Base-by-base conservation (phyloP, 1,140 invertebrate genomes). In the Chrysoperla carnea region DNA sequence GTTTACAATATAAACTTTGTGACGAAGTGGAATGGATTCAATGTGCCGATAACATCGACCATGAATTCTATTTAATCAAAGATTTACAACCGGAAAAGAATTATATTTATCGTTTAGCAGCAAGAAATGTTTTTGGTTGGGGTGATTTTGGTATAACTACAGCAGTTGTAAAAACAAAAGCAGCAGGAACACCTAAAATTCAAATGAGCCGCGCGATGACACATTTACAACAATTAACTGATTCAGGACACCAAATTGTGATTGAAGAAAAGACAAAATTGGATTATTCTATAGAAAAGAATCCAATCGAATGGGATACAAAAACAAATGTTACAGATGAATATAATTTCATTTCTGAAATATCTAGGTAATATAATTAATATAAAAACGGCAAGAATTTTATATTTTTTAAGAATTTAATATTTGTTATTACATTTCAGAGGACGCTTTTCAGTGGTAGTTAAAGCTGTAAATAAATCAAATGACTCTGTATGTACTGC, bases 71-170 rank as follows among this genome's bases (percentile, higher is more conserved):
- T 52, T 60, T 95, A 0, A 69, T 96, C 0, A 72, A 75, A 48
- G 73, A 82, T 47, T 68, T 99, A 3, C 60, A 73, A 46, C 76
- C 86, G 0, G 73, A 80, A 40, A 82, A 77, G 1, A 75, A 73
- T 42, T 95, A 97, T 60, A 76, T 87, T 41, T 96, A 96, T 65
- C 70, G 92, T 41, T 63, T 98, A 7, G 75, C 83, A 3, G 88
- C 89, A 1, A 72, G 76, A 41, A 99, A 98, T 62, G 76, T 77
- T 29, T 89, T 97, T 54, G 93, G 92, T n/a, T 90, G 86, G 85
- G 84, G 84, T 55, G 81, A 83, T 40, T 73, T 75, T 47, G 81
- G 84, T 36, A 77, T 85, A 27, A 75, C 79, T 1, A 79, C 82
- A 6, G 69, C 73, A 45, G 55, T 77, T 1, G 60, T 82, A 6